Evolutionary conservation across 2,797 vertebrate species (phyloP), one percentile per base, ranked within the genome.

Genomic region (Sebastes itinus): DNA sequence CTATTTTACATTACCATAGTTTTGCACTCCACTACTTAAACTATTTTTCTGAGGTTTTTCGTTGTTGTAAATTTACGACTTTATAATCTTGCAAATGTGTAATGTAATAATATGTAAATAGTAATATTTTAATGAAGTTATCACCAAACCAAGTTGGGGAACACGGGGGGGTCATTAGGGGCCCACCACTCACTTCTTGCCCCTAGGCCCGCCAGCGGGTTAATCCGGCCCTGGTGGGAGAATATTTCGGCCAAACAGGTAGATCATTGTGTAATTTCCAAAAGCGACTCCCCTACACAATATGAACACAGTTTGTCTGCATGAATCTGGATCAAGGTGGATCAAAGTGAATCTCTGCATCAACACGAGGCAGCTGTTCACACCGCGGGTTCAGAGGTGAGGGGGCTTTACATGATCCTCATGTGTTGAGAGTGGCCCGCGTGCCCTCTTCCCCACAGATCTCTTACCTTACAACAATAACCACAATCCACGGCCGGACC

Each of bases 391-490:
- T 94, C 93, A 94, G 89, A 95, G 94, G 93, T 94, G 88, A 93
- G 59, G 75, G 78, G 84, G 88, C 86, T 92, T 94, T 93, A 94
- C 93, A 92, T 93, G 93, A 91, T 91, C 92, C 87, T 84, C 81
- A 82, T 91, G 91, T 95, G 93, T 93, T 91, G 88, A 92, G 86
- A 80, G 85, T 81, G 90, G 88, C 80, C 90, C 61, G 74, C 3
- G 28, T 91, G 88, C 91, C 87, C 90, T 87, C 78, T 67, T 87
- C 77, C 59, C 79, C 78, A 79, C 88, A 85, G 85, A 92, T 90
- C 89, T 90, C 87, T 88, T 89, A 93, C 93, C 86, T 93, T 94
- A 92, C 38, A 93, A 94, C 90, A 92, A 95, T 93, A 94, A 93
- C 91, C 93, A 90, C 80, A 77, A 89, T 88, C 90, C 86, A 80